These are phyloP conservation scores for Myocastor coypus DNA, from an alignment of 2,113 vertebrate genomes.

Conservation along the genomic window DNA sequence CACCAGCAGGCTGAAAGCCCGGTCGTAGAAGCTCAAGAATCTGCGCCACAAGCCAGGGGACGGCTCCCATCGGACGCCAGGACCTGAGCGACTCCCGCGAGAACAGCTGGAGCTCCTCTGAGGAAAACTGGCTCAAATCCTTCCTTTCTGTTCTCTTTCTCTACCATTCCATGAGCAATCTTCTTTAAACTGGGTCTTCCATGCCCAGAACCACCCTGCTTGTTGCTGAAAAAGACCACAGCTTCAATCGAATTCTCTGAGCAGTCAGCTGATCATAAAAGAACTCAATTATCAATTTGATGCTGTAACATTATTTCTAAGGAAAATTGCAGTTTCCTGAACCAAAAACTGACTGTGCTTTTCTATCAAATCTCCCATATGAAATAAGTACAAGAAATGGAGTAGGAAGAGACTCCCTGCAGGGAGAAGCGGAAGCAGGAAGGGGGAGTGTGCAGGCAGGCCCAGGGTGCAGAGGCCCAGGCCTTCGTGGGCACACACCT, in stretches of 20 bases:
- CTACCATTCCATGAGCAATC: neutral
- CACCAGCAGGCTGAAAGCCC: neutral
- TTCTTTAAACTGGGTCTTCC: neutral
- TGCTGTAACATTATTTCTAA: constrained; percentile 7
- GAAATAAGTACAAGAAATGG: neutral
- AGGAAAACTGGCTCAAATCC: neutral
- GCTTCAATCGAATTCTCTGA: neutral
- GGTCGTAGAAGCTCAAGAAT: neutral
- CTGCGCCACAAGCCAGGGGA: neutral
- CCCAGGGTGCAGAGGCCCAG: neutral
- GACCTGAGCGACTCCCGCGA: neutral
- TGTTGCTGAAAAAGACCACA: neutral
- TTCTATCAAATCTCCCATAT: neutral
- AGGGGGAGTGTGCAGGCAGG: neutral
- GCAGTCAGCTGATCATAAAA: neutral
- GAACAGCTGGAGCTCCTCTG: neutral
- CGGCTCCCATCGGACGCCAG: neutral
- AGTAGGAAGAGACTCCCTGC: neutral
- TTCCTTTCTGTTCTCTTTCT: neutral
- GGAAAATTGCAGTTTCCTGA: neutral
- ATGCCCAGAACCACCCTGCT: neutral
- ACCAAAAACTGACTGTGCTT: neutral
- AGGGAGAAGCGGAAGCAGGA: neutral
- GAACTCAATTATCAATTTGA: neutral
- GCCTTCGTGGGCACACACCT: rapidly evolving